Percentiles rank a stretch among this genome's conserved stretches.
Conservation (phyloP, 2,113 vertebrate species). For the Indicator indicator region DNA sequence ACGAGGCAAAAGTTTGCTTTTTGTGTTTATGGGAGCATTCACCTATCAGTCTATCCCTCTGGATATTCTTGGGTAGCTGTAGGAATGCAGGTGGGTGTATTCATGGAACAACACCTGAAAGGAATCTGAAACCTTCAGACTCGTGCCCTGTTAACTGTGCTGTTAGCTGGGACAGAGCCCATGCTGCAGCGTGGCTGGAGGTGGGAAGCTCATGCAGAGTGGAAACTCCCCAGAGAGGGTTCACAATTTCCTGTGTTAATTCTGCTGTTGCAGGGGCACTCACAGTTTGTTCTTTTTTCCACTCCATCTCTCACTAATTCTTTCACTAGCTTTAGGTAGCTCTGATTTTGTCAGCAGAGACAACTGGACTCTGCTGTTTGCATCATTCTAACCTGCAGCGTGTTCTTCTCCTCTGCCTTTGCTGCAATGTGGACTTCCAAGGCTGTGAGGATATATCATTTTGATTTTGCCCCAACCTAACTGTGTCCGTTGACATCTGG, state of each 20-base stretch:
- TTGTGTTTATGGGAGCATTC: neutral
- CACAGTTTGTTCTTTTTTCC: fast-evolving
- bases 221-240: neutral
- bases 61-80: neutral
- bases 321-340: neutral
- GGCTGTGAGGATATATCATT: neutral
- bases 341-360: neutral
- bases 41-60: neutral
- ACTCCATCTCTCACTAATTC: neutral
- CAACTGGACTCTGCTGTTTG: neutral
- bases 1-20: neutral
- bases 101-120: neutral
- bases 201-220: neutral
- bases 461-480: neutral
- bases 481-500: neutral
- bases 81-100: neutral
- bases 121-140: neutral
- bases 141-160: neutral
- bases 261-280: neutral
- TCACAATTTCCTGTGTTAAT: neutral
- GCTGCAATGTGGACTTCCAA: fast-evolving
- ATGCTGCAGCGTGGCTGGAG: fast-evolving
- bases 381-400: neutral
- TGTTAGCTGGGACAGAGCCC: neutral
- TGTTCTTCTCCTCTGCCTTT: fast-evolving